Conservation (phyloP, 2,888 invertebrate species). For the Ophion obscuratus region DNA sequence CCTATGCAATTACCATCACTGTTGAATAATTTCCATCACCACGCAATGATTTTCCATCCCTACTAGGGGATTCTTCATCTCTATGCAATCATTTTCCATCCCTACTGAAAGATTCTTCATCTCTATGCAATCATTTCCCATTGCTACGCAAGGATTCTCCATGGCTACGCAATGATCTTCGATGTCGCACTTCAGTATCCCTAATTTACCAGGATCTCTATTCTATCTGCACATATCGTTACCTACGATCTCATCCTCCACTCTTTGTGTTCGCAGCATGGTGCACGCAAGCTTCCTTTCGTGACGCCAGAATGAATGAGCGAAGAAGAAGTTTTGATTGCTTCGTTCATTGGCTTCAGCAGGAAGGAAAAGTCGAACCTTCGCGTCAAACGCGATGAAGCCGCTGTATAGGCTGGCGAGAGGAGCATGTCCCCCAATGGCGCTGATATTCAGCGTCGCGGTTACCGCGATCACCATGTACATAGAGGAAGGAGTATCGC, state of each 20-base stretch:
- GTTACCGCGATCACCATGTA: conserved; percentile 74
- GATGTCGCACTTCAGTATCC: not conserved
- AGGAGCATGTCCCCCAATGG: conserved; percentile 72
- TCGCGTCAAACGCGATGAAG: conserved; percentile 2
- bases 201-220: not conserved
- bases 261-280: conserved; percentile 21
- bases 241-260: not conserved
- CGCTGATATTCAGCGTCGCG: conserved; percentile 73
- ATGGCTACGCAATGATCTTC: not conserved
- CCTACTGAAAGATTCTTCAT: not conserved
- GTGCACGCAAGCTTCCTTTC: not conserved
- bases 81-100: not conserved
- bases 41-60: too few relatives aligned
- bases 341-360: too few relatives aligned
- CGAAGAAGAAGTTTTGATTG: not conserved
- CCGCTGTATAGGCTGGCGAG: conserved; percentile 58
- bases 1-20: too few relatives aligned
- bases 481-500: conserved; percentile 73
- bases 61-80: not conserved
- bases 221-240: not conserved
- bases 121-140: too few relatives aligned
- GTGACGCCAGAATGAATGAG: conserved; percentile 13
- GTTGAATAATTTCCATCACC: too few relatives aligned
- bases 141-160: not conserved
- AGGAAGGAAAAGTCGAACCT: not conserved